Percentiles rank a stretch among this genome's conserved stretches.
These are phyloP conservation scores for Calephelis perditalis DNA, from an alignment of 2,888 invertebrate species.

Conservation along the genomic window DNA sequence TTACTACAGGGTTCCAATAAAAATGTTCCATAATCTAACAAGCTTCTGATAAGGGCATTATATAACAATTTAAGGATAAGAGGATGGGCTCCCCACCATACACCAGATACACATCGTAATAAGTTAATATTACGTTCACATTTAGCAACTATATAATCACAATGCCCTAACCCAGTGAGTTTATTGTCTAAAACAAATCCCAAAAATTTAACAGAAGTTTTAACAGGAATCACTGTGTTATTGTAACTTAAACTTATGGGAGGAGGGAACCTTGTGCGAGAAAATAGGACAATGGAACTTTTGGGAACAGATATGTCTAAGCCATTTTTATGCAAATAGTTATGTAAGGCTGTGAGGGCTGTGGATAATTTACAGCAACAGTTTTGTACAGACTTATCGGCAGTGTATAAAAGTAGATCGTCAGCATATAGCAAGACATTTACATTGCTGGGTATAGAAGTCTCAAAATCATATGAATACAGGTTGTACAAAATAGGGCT, in stretches of 20 bases:
- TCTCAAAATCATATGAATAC: constrained; percentile 22
- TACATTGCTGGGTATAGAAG: constrained; percentile 6
- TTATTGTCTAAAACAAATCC: constrained; percentile 24
- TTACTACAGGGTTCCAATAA: constrained; percentile 28
- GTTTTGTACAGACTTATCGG: neutral
- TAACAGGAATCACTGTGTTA: constrained; percentile 4
- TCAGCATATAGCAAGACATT: constrained; percentile 28
- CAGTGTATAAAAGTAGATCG: constrained; percentile 21
- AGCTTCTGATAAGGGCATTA: constrained; percentile 28
- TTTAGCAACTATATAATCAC: constrained; percentile 18
- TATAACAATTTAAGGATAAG: constrained; percentile 27
- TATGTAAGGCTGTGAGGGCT: neutral
- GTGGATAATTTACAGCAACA: neutral
- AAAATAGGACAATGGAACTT: constrained; percentile 1
- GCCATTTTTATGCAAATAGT: neutral
- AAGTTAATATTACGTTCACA: no score
- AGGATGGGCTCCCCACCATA: constrained; percentile 31
- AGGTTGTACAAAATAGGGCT: constrained; percentile 26
- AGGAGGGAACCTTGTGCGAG: neutral
- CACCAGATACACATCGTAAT: constrained; percentile 26
- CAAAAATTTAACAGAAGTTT: constrained; percentile 19
- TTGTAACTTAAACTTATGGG: neutral
- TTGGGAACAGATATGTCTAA: neutral
- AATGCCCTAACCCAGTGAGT: constrained; percentile 20
- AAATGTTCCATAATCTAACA: constrained; percentile 31